These are phyloP conservation scores for Ceraclea dissimilis DNA, from an alignment of 2,888 invertebrate genomes.

Conservation along the genomic window DNA sequence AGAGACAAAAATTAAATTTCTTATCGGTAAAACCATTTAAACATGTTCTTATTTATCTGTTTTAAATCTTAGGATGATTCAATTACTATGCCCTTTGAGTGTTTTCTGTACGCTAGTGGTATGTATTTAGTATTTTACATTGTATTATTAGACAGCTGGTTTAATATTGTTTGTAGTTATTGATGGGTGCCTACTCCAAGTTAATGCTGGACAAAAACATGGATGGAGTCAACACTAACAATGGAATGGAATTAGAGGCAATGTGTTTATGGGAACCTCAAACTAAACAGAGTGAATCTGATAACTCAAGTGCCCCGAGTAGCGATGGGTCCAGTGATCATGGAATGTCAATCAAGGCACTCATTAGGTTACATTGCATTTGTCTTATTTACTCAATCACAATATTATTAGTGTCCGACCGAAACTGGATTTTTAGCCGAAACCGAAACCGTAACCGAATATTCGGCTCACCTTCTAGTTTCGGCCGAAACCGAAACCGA, in stretches of 20 bases:
- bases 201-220: slow-evolving; percentile 44
- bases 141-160: no score
- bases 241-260: slow-evolving; percentile 41
- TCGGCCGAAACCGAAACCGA: no score
- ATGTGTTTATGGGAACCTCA: slow-evolving; percentile 45
- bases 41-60: no score
- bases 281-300: slow-evolving; percentile 35
- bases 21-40: no score
- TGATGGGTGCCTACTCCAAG: slow-evolving; percentile 53
- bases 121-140: no score
- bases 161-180: slow-evolving; percentile 46
- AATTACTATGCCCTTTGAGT: no score
- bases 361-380: slow-evolving; percentile 38
- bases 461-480: no score
- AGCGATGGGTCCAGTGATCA: slow-evolving; percentile 1
- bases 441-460: neutral
- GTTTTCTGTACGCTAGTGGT: no score
- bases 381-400: neutral
- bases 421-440: no score
- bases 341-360: slow-evolving; percentile 28
- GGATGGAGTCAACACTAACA: slow-evolving; percentile 38
- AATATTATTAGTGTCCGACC: no score
- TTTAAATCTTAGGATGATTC: no score
- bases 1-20: no score
- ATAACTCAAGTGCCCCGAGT: slow-evolving; percentile 28